Base-by-base conservation (phyloP, 2,797 vertebrate species). In the Enteromius trimaculatus region DNA sequence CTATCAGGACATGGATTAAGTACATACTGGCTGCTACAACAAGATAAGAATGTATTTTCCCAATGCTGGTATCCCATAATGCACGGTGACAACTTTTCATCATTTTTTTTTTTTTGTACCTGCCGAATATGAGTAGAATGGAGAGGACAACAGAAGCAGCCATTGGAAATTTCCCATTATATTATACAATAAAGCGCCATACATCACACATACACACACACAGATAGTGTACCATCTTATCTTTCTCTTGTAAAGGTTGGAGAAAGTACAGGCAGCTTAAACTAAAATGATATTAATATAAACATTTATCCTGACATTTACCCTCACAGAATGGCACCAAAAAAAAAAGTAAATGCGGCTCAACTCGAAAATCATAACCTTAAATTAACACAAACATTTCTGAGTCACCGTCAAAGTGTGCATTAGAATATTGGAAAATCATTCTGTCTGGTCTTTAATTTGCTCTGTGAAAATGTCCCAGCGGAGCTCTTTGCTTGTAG, bases 1-100 rank as follows among this genome's bases (percentile, higher is more conserved):
- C 88, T 90, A 91, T 93, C 92, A 90, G 92, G 89, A 90, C 78
- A n/a, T 87, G 88, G 85, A 77, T 87, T 88, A 90, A 81, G 90
- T 87, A 89, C 89, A 55, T 84, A 91, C 86, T 90, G 87, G 77
- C 91, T 92, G 92, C 92, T 86, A 90, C 86, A 87, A 91, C 87
- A 91, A 90, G 92, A 94, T 93, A 93, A 93, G 90, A 87, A 90
- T 89, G 84, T 90, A 86, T 87, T 91, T 90, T 86, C 91, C 89
- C 89, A 88, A 90, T 90, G 91, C 90, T 88, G 85, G 88, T 89
- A 86, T 90, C 89, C 91, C 87, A 89, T 90, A 88, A 87, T 88
- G 80, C 88, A 89, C 83, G 86, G 89, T 62, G 82, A 72, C 81
- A 78, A 75, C 80, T 75, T 86, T 91, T 90, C 89, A 90, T 89